Base-by-base conservation (phyloP, 1,140 invertebrate species). In the Chrysopa pallens region DNA sequence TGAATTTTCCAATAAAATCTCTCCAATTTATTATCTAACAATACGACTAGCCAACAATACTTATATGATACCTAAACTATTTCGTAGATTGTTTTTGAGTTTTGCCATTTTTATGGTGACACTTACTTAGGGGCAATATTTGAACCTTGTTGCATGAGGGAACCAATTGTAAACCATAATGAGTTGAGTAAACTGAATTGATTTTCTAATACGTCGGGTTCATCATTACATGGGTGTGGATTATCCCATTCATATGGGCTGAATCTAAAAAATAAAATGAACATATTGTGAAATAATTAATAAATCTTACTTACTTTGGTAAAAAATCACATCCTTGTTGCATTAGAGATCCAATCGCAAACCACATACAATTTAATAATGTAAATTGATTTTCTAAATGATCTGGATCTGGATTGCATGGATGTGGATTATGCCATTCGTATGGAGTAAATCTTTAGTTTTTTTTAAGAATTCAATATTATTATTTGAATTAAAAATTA, bases 311-410 rank as follows among this genome's bases (percentile, higher is more conserved):
- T 80, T 81, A 88, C 85, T 85, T 87, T 60, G 86, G 86, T 57
- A 87, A 65, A 64, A 90, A 84, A 63, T 90, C 84, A 68, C 81
- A 88, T 52, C 85, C 84, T 67, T 90, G 85, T 60, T 88, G 86
- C 84, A 93, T 89, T 47, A 93, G 70, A 11, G 87, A 90, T 46
- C 88, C 90, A 54, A 94, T 87, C 40, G 87, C 86, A 67, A 94
- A 94, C 90, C 90, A 95, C 64, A 94, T 74, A 63, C 85, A 90
- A 68, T 94, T 94, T 52, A 86, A 72, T 33, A 93, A 66, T 38
- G 84, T 90, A 63, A 94, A 92, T 60, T 89, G 84, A 62, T 91
- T 94, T 62, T 90, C 84, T 61, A 78, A 68, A 49, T 75, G 80
- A 63, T 73, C 84, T 61, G 70, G 74, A 58, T 76, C 81, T 46